Evolutionary conservation across 1,140 invertebrate species (phyloP).

Genomic region (Melanaphis sacchari): DNA sequence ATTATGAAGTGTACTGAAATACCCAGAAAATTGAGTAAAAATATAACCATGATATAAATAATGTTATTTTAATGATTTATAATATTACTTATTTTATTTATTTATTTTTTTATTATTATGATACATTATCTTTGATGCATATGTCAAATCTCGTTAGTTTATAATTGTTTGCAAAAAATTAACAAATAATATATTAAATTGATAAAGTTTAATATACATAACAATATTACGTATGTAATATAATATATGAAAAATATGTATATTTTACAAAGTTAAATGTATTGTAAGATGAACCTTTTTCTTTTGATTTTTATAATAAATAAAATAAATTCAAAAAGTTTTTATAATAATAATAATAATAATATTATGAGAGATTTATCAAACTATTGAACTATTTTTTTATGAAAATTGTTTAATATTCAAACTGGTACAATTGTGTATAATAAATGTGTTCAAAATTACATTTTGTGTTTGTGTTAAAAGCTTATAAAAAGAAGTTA

Average conservation of each 20-base stretch:
- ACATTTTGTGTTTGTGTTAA: neutral
- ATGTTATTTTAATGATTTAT: neutral
- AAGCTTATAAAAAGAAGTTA: constrained; percentile 20
- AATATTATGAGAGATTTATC: neutral
- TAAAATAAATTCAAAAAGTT: constrained; percentile 24
- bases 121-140: too few relatives aligned
- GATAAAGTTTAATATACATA: neutral
- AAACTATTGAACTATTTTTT: neutral
- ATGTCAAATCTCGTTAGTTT: neutral
- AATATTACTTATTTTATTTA: neutral
- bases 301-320: neutral
- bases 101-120: too few relatives aligned
- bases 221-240: neutral
- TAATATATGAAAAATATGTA: neutral
- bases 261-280: neutral
- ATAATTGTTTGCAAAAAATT: neutral
- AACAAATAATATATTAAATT: neutral
- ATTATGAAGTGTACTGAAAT: neutral
- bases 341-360: neutral
- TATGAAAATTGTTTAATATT: constrained; percentile 8
- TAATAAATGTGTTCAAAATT: constrained; percentile 3
- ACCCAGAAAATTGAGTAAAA: neutral
- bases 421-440: neutral
- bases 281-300: neutral
- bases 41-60: neutral